Base-by-base conservation (phyloP, 2,888 invertebrate species). In the Exocentrus adspersus region DNA sequence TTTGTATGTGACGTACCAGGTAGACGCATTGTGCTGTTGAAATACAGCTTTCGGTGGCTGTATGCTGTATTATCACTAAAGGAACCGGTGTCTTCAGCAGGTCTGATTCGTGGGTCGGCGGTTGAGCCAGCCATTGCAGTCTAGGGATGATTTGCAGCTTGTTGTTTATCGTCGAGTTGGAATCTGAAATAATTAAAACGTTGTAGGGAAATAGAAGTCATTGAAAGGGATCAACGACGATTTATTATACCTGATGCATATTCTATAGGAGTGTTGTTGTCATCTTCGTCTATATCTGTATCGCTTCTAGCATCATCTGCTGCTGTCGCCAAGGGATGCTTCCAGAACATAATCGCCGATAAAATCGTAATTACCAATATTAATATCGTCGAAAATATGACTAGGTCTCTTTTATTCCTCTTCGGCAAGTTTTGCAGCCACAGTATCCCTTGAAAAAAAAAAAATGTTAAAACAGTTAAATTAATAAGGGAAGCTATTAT, bases 121-220 rank as follows among this genome's bases (percentile, higher is more conserved):
- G 89, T 75, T 88, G 87, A 0, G 91, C 92, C 0, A 87, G 79
- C 92, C 92, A 93, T 16, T 67, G 46, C 7, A 19, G 30, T 37
- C 57, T 30, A 14, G n/a, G 12, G 12, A 57, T 14, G 19, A 57
- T 30, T 5, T 37, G 57, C 14, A 57, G 42, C 20, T 14, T 57
- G n/a, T 14, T 19, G 5, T 57, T 57, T 46, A 57, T 57, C 37
- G 57, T 46, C 20, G 28, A 20, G 16, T 57, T 57, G 57, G 45
- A 46, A 57, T 46, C 57, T 57, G 57, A 45, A 57, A 57, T 20
- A 54, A 28, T 24, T 24, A 28, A n/a, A n/a, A n/a, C n/a, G n/a
- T n/a, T n/a, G n/a, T n/a, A n/a, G n/a, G n/a, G n/a, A n/a, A n/a
- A n/a, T n/a, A n/a, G n/a, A n/a, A n/a, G n/a, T n/a, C n/a, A n/a